Evolutionary conservation across 2,888 invertebrate species (phyloP).

Genomic region (Drosophila cognata): DNA sequence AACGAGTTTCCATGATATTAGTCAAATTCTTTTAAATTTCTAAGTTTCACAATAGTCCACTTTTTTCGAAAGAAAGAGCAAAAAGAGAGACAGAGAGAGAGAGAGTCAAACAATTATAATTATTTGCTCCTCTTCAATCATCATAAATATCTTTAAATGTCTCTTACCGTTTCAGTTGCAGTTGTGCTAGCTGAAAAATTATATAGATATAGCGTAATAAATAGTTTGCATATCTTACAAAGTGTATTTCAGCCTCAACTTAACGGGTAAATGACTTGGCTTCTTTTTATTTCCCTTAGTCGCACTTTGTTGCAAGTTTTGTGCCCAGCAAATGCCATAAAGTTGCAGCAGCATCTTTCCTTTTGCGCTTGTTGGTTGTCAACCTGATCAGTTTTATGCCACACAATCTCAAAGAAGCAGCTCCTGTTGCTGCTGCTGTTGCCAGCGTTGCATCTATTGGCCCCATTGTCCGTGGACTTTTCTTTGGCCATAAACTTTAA

Average conservation of each 20-base stretch:
- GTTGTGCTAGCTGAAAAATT: background rate
- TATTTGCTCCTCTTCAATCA: background rate
- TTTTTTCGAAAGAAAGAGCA: background rate
- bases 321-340: slow-evolving; percentile 58
- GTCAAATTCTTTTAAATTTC: background rate
- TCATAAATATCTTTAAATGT: background rate
- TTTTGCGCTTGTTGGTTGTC: slow-evolving; percentile 35
- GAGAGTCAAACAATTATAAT: background rate
- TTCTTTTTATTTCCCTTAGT: slow-evolving; percentile 29
- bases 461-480: slow-evolving; percentile 64
- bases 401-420: slow-evolving; percentile 24
- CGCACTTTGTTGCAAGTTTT: slow-evolving; percentile 54
- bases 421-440: slow-evolving; percentile 28
- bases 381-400: slow-evolving; percentile 69
- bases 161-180: background rate
- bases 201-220: slow-evolving; percentile 2
- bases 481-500: slow-evolving; percentile 74
- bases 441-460: slow-evolving; percentile 34
- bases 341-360: slow-evolving; percentile 51
- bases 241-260: slow-evolving; percentile 35
- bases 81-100: background rate
- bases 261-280: slow-evolving; percentile 40
- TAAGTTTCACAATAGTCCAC: background rate
- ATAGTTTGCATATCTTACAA: slow-evolving; percentile 5
- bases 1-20: background rate